These are phyloP conservation scores for Chamaetylas fuelleborni DNA, from an alignment of 2,113 vertebrate species.

Conservation along the genomic window DNA sequence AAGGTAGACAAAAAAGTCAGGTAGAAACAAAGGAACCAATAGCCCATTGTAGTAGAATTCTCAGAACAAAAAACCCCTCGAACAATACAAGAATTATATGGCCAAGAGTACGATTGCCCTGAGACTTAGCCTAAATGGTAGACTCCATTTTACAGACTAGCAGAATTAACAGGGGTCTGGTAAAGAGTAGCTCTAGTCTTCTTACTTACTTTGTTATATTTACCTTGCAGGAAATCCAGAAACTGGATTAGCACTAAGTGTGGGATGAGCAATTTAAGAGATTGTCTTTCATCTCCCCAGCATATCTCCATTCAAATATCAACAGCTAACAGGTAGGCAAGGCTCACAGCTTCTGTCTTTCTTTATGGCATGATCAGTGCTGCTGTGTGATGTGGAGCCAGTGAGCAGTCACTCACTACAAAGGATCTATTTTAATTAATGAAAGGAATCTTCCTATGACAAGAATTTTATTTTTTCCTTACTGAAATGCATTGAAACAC, in stretches of 20 bases:
- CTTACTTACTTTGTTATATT: neutral
- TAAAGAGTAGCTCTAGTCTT: neutral
- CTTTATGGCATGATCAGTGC: neutral
- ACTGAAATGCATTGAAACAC: neutral
- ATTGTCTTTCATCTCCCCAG: neutral
- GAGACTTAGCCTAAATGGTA: neutral
- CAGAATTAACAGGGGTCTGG: neutral
- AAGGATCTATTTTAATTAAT: neutral
- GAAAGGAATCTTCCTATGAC: neutral
- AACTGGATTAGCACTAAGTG: neutral
- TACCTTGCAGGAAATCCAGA: neutral
- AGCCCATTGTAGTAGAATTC: neutral
- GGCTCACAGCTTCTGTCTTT: neutral
- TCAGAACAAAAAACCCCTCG: rapidly evolving
- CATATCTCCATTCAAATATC: neutral
- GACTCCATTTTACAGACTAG: neutral
- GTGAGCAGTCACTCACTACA: neutral
- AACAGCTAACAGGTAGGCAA: neutral
- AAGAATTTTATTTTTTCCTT: neutral
- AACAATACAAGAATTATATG: neutral
- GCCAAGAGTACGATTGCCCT: neutral
- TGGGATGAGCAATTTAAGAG: neutral
- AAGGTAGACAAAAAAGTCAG: neutral
- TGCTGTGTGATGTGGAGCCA: neutral
- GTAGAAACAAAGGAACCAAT: neutral